Base-by-base conservation (phyloP, 2,888 invertebrate genomes). In the Parnassius apollo region DNA sequence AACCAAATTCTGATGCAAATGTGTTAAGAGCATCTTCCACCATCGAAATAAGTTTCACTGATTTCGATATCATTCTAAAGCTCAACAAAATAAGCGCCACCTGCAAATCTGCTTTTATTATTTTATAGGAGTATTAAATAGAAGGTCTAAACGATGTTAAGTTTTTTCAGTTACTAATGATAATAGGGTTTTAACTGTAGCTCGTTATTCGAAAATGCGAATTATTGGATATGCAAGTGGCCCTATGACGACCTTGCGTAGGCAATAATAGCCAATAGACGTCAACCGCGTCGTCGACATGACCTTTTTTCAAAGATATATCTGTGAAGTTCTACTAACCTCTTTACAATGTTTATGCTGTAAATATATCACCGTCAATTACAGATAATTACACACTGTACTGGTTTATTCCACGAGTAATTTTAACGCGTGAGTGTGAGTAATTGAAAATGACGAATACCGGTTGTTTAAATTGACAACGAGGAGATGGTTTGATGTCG, bases 1-100 rank as follows among this genome's bases (percentile, higher is more conserved):
- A 80, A 84, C 91, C 91, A 89, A 90, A 88, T 89, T 80, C 77
- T 82, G 85, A 91, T 91, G 90, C 88, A 85, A 91, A 91, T 91
- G 80, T 68, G 71, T 75, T 71, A 71, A 71, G 77, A 76, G 79
- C 82, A 78, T 80, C 83, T 77, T 76, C 75, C 77, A 75, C 71
- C 74, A 77, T 72, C 67, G 61, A 66, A 67, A 67, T 66, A 59
- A 59, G 60, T 69, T 75, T 68, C 69, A 72, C 71, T 66, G 69
- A 82, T 79, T 77, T 80, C 77, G 78, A 71, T 66, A 64, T 62
- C 61, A 68, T 67, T 65, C 60, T 62, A 61, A 69, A 71, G 71
- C 71, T 65, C 13, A 62, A 71, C 58, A 62, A 4, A 4, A 12
- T 11, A n/a, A n/a, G 13, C 44, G 22, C 8, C 35, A 46, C 8